These are phyloP conservation scores for Sylvicola fuscatus DNA, from an alignment of 2,888 invertebrate species.

Conservation along the genomic window DNA sequence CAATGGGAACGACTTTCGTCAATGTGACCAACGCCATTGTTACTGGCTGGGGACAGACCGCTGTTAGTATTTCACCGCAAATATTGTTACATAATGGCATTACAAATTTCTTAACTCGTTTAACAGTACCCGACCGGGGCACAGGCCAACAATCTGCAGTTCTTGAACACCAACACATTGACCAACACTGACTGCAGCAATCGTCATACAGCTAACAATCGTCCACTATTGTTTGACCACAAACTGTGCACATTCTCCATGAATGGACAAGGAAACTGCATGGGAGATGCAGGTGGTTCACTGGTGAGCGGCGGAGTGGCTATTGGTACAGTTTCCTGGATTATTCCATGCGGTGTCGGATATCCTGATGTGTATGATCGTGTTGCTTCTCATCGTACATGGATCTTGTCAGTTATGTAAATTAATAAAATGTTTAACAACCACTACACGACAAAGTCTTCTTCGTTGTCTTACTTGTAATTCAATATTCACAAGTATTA, in stretches of 20 bases:
- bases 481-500: no score
- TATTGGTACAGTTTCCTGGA: conserved; percentile 13
- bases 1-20: conserved; percentile 1
- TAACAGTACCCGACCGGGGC: conserved; percentile 1
- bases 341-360: conserved; percentile 12
- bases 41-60: conserved; percentile 6
- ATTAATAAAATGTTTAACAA: no score
- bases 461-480: no score
- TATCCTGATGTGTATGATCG: conserved; percentile 13
- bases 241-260: conserved; percentile 5
- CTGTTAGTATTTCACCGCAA: not conserved
- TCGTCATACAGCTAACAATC: not conserved
- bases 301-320: not conserved
- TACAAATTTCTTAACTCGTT: conserved; percentile 5
- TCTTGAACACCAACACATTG: conserved; percentile 1
- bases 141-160: not conserved
- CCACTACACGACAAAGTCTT: no score
- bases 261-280: conserved; percentile 5
- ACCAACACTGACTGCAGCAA: conserved; percentile 1
- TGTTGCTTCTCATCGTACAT: conserved; percentile 10
- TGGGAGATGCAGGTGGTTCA: conserved; percentile 14
- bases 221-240: conserved; percentile 2
- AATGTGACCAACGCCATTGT: conserved; percentile 1
- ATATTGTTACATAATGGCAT: not conserved
- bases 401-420: conserved; percentile 7